These are phyloP conservation scores for Cremastobaeus sp. DNA, from an alignment of 2,888 invertebrate species.

Conservation along the genomic window DNA sequence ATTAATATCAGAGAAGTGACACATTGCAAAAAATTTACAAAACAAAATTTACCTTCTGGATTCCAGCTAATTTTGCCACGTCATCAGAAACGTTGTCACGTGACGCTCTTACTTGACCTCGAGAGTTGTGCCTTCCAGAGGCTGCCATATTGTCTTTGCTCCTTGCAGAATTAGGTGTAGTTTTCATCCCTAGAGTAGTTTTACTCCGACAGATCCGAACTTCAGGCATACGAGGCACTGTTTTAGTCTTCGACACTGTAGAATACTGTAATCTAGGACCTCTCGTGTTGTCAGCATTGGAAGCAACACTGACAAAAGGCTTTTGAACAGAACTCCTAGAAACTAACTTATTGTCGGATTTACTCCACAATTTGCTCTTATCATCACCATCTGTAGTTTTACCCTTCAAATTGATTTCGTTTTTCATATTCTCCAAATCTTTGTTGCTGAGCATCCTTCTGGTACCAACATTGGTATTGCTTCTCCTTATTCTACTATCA, in stretches of 20 bases:
- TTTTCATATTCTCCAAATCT: constrained; percentile 66
- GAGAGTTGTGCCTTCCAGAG: constrained; percentile 67
- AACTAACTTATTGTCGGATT: constrained; percentile 54
- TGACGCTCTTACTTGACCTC: constrained; percentile 41
- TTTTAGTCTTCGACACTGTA: constrained; percentile 76
- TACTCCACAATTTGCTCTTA: constrained; percentile 29
- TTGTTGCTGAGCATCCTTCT: constrained; percentile 55
- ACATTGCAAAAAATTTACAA: not conserved
- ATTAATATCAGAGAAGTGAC: constrained; percentile 9
- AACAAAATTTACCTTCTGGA: no score
- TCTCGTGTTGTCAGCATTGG: constrained; percentile 54
- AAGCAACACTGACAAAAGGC: constrained; percentile 41
- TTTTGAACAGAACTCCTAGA: constrained; percentile 41
- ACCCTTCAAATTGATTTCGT: constrained; percentile 67
- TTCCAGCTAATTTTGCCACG: not conserved
- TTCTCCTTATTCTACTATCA: constrained; percentile 47
- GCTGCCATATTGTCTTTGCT: constrained; percentile 70
- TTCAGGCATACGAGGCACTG: constrained; percentile 59
- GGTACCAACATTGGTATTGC: constrained; percentile 28
- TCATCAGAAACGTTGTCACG: constrained; percentile 5
- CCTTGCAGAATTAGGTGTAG: constrained; percentile 63
- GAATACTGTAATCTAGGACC: constrained; percentile 77
- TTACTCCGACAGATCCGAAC: constrained; percentile 72
- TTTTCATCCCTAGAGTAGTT: constrained; percentile 72
- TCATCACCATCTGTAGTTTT: constrained; percentile 29